Percentiles rank a stretch among this genome's conserved stretches.
These are phyloP conservation scores for Syrista parreyssii DNA, from an alignment of 2,888 invertebrate genomes.

Conservation along the genomic window DNA sequence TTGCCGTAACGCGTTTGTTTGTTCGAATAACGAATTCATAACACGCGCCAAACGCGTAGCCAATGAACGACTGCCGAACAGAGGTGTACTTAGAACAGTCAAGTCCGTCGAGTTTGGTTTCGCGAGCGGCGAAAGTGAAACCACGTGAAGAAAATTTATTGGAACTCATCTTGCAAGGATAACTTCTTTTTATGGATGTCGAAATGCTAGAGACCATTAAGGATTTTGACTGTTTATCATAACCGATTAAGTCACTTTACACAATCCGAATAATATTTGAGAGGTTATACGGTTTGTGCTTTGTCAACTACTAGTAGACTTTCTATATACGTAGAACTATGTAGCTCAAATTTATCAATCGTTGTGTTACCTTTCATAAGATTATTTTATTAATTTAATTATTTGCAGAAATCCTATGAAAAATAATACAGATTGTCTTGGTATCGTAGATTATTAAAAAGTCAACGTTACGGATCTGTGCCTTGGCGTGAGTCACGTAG, in stretches of 20 bases:
- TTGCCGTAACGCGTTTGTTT: background rate
- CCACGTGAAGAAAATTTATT: constrained; percentile 39
- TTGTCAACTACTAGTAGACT: background rate
- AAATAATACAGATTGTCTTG: background rate
- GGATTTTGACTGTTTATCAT: background rate
- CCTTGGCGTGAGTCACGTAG: background rate
- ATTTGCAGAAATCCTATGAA: background rate
- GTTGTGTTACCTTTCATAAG: background rate
- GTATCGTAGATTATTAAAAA: background rate
- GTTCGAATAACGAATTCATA: constrained; percentile 32
- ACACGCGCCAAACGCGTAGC: constrained; percentile 39
- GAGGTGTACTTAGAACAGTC: background rate
- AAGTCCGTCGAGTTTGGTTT: constrained; percentile 14
- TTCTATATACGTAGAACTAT: background rate
- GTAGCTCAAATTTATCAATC: background rate
- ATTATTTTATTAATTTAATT: background rate
- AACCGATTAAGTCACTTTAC: background rate
- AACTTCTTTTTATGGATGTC: background rate
- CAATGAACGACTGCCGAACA: background rate
- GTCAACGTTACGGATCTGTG: background rate
- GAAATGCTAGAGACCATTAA: background rate
- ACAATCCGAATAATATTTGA: background rate
- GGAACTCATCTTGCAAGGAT: constrained; percentile 2
- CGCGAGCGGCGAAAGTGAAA: constrained; percentile 47
- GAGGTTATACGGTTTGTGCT: background rate